Percentiles rank a stretch among this genome's conserved stretches.
Evolutionary conservation across 35 echinoderm and acorn worm genomes (phyloP).

Genomic region (Ophiothrix spiculata): DNA sequence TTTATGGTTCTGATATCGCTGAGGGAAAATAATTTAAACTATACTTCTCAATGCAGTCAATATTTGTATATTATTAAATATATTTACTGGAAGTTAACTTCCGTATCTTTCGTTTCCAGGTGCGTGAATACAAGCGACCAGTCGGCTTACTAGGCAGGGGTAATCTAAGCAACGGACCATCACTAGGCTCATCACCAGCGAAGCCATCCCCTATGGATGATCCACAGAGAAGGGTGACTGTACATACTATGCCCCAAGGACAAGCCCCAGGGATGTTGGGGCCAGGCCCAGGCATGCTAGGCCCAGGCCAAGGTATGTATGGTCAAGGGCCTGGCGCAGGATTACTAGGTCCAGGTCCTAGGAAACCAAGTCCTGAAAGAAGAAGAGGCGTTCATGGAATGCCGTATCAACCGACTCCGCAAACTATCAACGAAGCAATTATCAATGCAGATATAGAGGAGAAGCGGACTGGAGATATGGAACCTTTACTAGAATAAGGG

Average conservation of each 20-base stretch:
- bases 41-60: no score
- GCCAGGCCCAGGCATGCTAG: no score
- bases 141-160: background rate
- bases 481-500: background rate
- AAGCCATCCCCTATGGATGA: background rate
- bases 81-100: background rate
- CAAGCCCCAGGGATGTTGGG: no score
- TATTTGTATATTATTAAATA: no score
- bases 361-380: background rate
- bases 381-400: background rate
- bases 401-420: background rate
- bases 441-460: slow-evolving; percentile 2
- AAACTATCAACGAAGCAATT: background rate
- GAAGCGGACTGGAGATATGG: background rate
- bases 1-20: background rate
- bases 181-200: background rate
- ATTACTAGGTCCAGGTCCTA: background rate
- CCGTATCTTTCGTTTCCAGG: background rate
- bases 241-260: no score
- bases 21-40: no score
- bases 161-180: background rate
- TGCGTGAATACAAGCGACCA: background rate
- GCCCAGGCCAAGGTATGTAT: no score
- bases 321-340: background rate
- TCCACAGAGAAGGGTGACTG: no score